Evolutionary conservation across 1,140 invertebrate species (phyloP).

Genomic region (Diachasmimorpha longicaudata): DNA sequence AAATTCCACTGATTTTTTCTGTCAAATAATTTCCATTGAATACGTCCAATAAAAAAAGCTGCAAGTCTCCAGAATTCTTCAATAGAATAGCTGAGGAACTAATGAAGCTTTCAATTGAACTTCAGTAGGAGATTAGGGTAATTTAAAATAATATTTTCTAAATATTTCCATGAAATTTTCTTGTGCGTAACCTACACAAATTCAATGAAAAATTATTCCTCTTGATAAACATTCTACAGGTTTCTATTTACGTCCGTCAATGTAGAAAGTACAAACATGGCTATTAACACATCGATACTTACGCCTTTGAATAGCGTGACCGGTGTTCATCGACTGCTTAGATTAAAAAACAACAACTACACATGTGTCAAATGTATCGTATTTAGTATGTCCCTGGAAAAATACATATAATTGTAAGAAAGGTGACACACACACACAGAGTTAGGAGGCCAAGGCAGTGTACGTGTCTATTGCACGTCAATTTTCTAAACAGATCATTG

Average conservation of each 20-base stretch:
- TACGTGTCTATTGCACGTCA: slow-evolving; percentile 15
- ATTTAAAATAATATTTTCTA: too few relatives aligned
- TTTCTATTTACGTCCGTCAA: not conserved
- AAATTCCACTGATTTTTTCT: not conserved
- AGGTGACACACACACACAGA: slow-evolving; percentile 29
- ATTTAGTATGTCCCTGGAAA: not conserved
- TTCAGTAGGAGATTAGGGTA: too few relatives aligned
- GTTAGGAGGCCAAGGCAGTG: slow-evolving; percentile 56
- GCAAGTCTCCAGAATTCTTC: too few relatives aligned
- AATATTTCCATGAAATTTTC: too few relatives aligned
- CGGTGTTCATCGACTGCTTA: not conserved
- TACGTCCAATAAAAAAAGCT: too few relatives aligned
- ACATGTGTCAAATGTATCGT: not conserved
- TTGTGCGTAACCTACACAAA: too few relatives aligned
- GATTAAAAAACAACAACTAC: not conserved
- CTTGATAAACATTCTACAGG: not conserved
- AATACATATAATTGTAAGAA: not conserved
- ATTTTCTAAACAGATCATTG: not conserved
- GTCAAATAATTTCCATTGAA: not conserved
- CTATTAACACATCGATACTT: not conserved
- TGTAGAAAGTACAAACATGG: not conserved
- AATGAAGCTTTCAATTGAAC: not conserved
- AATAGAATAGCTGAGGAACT: not conserved
- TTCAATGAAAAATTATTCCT: not conserved
- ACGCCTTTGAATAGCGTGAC: not conserved